These are phyloP conservation scores for Pelmatolapia mariae DNA, from an alignment of 2,113 vertebrate species.

Conservation along the genomic window DNA sequence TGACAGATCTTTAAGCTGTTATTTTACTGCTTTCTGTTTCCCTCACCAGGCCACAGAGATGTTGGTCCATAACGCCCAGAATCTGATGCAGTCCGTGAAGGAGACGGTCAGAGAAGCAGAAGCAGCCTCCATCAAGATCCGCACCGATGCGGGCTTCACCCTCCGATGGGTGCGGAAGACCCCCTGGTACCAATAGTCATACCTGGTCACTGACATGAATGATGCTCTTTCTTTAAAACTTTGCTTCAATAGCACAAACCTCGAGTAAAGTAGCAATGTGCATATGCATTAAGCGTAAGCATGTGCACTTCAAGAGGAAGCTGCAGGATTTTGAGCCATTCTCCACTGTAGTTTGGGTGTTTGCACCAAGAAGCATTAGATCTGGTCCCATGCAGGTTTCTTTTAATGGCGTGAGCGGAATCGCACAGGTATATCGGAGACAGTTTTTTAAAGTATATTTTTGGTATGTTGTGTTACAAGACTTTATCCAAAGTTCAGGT, in stretches of 20 bases:
- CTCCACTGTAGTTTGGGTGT: background rate
- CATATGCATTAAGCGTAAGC: background rate
- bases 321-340: conserved; percentile 12
- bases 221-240: background rate
- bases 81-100: conserved; percentile 99
- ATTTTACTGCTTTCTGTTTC: background rate
- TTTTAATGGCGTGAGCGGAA: conserved; percentile 23
- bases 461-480: conserved; percentile 72
- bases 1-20: background rate
- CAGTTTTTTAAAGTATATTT: conserved; percentile 72
- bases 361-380: background rate
- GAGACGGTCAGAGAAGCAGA: conserved; percentile 98
- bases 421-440: conserved; percentile 39
- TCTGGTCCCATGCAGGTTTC: conserved; percentile 13
- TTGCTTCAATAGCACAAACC: background rate
- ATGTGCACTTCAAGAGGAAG: background rate
- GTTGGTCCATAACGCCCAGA: conserved; percentile 98
- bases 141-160: conserved; percentile 94
- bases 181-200: conserved; percentile 94
- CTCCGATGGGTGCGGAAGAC: conserved; percentile 98
- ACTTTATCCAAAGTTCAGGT: conserved; percentile 66
- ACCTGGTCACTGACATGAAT: background rate
- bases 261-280: background rate
- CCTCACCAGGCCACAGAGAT: conserved; percentile 72
- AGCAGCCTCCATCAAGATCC: conserved; percentile 98